These are phyloP conservation scores for Therioaphis trifolii DNA, from an alignment of 2,888 invertebrate species.

Conservation along the genomic window DNA sequence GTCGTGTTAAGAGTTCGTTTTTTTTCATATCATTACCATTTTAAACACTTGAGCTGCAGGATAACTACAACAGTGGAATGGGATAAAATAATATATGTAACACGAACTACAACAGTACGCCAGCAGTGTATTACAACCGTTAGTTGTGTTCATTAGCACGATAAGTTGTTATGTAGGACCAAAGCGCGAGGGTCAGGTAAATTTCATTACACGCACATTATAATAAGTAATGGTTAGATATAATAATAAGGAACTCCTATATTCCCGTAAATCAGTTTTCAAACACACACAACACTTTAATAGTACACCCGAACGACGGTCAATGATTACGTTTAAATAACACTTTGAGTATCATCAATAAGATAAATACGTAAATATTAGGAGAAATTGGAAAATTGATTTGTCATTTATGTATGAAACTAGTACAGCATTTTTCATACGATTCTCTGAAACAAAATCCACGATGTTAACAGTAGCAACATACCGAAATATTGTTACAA, in stretches of 20 bases:
- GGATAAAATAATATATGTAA: constrained; percentile 32
- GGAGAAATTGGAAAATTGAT: neutral
- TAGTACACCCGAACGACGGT: neutral
- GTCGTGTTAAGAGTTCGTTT: constrained; percentile 13
- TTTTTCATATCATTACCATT: constrained; percentile 14
- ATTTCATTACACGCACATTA: constrained; percentile 27
- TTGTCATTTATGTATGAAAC: too few relatives aligned
- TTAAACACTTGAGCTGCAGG: constrained; percentile 4
- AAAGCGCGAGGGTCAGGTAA: constrained; percentile 9
- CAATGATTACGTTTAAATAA: neutral
- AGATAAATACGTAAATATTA: neutral
- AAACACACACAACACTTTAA: too few relatives aligned
- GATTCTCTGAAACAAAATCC: too few relatives aligned
- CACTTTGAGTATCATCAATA: neutral
- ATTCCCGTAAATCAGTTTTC: neutral
- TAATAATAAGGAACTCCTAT: constrained; percentile 7
- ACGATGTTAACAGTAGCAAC: too few relatives aligned
- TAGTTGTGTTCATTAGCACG: constrained; percentile 42
- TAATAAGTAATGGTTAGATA: constrained; percentile 30
- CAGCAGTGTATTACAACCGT: neutral
- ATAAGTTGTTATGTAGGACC: constrained; percentile 16
- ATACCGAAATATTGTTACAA: too few relatives aligned
- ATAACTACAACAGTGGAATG: neutral
- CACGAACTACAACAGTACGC: constrained; percentile 16
- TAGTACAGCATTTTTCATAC: too few relatives aligned